Base-by-base conservation (phyloP, 2,797 vertebrate genomes). In the Tenualosa ilisha region DNA sequence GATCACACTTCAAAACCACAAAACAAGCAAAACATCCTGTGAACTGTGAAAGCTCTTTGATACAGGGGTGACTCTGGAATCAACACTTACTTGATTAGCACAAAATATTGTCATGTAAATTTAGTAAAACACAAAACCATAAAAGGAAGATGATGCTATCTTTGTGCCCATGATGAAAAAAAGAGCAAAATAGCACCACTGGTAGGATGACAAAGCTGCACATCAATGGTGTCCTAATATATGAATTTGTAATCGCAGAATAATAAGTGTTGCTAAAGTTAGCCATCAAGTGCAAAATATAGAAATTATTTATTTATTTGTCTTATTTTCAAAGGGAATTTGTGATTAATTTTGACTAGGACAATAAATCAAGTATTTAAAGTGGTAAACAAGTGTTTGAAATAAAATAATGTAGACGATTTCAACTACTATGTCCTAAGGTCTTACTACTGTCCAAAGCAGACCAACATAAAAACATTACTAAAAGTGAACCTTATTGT, bases 41-140 rank as follows among this genome's bases (percentile, higher is more conserved):
- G 11, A 72, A 72, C 26, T 4, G 6, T 72, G 11, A 72, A 72
- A 4, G 26, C 15, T 68, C 91, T 88, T 88, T 88, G 88, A 93
- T 90, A 87, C 86, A 75, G 43, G 84, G 86, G 68, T 75, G 31
- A 20, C 68, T 43, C 37, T 17, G 6, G 31, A 17, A 37, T 75
- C 31, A 40, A 40, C 72, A 20, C 17, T 46, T 79, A 5, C 40
- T 43, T 79, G 72, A 46, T 79, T 43, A 79, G 40, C 72, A 79
- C 72, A 79, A 7, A 79, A 40, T 75, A 40, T 40, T 79, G 72
- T 79, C 72, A 46, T 46, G 72, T 79, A 43, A 17, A 79, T 79
- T 79, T 79, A 22, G 72, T 43, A 22, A 79, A 46, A 46, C 72
- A 46, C 7, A 43, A 6, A 20, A 75, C 7, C 5, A 40, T 6